Evolutionary conservation across 2,888 invertebrate species (phyloP).

Genomic region (Tenodera sinensis): DNA sequence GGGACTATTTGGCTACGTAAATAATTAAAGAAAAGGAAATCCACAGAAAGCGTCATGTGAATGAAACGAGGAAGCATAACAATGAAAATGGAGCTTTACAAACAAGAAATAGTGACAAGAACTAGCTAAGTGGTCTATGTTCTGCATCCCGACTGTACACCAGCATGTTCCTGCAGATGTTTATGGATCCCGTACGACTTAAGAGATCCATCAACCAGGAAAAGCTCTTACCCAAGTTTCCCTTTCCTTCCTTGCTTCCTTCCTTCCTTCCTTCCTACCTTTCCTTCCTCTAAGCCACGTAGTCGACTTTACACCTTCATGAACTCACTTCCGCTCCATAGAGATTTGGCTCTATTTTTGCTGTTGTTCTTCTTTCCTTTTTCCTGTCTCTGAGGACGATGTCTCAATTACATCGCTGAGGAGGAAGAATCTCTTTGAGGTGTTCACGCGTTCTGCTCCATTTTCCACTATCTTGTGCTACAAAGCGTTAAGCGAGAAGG

Average conservation of each 20-base stretch:
- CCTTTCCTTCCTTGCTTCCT: background rate
- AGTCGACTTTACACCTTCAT: background rate
- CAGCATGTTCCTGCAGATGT: background rate
- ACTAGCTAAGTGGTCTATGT: background rate
- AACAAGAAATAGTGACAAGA: too few relatives aligned
- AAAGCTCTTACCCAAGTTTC: slow-evolving; percentile 8
- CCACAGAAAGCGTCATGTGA: too few relatives aligned
- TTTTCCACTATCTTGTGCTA: background rate
- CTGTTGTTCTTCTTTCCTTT: background rate
- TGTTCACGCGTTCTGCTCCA: background rate
- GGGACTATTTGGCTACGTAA: too few relatives aligned
- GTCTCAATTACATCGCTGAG: background rate
- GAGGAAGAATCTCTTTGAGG: background rate
- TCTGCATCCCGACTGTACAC: background rate
- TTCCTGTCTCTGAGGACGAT: background rate
- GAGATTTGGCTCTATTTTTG: background rate
- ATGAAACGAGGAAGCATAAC: too few relatives aligned
- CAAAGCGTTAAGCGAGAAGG: background rate
- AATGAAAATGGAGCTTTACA: background rate
- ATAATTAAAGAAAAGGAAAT: background rate
- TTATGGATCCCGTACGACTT: background rate
- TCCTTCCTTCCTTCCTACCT: background rate
- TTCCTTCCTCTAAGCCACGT: background rate
- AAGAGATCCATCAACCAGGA: slow-evolving; percentile 6
- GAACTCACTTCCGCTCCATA: background rate